Evolutionary conservation across 64 coral and sea anemone genomes (phyloP).

Genomic region (Pachyseris speciosa): DNA sequence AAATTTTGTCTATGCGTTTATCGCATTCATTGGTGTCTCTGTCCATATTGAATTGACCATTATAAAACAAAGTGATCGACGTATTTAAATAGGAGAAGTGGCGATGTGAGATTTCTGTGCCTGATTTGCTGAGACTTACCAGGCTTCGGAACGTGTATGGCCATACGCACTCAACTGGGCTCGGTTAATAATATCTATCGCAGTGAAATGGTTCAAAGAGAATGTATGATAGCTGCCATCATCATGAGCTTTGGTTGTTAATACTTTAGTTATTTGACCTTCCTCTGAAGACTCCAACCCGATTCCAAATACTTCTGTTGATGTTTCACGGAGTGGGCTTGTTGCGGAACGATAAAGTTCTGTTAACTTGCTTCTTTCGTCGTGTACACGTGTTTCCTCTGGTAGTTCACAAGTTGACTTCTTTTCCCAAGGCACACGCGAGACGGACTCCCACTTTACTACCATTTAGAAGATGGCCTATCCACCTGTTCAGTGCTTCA

Average conservation of each 20-base stretch:
- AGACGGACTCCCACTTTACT: constrained; percentile 60
- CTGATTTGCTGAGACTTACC: constrained; percentile 12
- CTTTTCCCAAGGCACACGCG: constrained; percentile 27
- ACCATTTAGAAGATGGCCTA: constrained; percentile 42
- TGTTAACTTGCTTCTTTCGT: constrained; percentile 14
- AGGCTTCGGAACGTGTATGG: constrained; percentile 35
- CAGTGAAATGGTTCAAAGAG: neutral
- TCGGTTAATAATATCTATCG: constrained; percentile 27
- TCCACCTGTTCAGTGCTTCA: constrained; percentile 44
- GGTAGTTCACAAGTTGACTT: neutral
- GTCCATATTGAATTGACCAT: constrained; percentile 17
- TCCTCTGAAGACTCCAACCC: constrained; percentile 3
- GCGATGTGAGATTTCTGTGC: constrained; percentile 15
- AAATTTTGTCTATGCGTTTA: constrained; percentile 41
- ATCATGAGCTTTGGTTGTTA: neutral
- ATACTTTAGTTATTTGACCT: neutral
- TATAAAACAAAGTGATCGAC: constrained; percentile 28
- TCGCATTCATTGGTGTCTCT: constrained; percentile 23
- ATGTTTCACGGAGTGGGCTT: neutral
- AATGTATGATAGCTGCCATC: neutral
- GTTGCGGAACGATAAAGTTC: neutral
- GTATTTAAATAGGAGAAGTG: constrained; percentile 40
- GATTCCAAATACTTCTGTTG: constrained; percentile 42
- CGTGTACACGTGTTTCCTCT: neutral
- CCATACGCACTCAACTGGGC: constrained; percentile 5